These are phyloP conservation scores for Drosophila biarmipes DNA, from an alignment of 1,140 invertebrate species.

Conservation along the genomic window DNA sequence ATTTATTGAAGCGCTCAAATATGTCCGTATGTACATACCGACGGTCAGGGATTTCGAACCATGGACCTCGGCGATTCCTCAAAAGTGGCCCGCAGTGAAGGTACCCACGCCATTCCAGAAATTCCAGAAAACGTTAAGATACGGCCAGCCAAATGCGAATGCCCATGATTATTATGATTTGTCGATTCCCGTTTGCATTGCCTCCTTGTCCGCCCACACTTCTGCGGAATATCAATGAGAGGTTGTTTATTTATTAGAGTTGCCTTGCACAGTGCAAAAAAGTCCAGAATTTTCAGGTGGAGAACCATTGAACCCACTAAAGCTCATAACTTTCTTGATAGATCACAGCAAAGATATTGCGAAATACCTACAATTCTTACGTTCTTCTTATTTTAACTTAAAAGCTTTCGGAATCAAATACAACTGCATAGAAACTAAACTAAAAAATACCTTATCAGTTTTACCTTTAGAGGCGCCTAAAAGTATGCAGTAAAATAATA, in stretches of 20 bases:
- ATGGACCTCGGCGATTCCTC: slow-evolving; percentile 7
- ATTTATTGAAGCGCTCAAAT: slow-evolving; percentile 70
- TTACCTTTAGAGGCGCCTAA: too few species aligned
- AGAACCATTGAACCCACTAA: not conserved
- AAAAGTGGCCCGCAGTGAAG: slow-evolving; percentile 39
- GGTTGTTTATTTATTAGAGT: slow-evolving; percentile 62
- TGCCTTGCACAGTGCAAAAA: slow-evolving; percentile 6
- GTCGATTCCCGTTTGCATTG: slow-evolving; percentile 22
- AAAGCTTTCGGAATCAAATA: too few species aligned
- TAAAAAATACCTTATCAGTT: too few species aligned
- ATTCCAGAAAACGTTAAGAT: not conserved
- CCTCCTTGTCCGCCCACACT: slow-evolving; percentile 1
- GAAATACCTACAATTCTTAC: too few species aligned
- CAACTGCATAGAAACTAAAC: too few species aligned
- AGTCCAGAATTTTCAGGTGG: not conserved
- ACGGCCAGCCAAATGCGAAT: slow-evolving; percentile 19
- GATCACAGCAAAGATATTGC: too few species aligned
- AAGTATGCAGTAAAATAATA: too few species aligned
- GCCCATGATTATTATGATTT: slow-evolving; percentile 48
- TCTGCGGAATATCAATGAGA: slow-evolving; percentile 2
- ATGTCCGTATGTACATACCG: slow-evolving; percentile 4
- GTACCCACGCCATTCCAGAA: not conserved
- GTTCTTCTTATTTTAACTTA: too few species aligned
- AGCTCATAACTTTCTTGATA: not conserved
- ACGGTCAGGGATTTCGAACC: slow-evolving; percentile 7